These are phyloP conservation scores for Cetonia aurata DNA, from an alignment of 2,888 invertebrate genomes.

Conservation along the genomic window DNA sequence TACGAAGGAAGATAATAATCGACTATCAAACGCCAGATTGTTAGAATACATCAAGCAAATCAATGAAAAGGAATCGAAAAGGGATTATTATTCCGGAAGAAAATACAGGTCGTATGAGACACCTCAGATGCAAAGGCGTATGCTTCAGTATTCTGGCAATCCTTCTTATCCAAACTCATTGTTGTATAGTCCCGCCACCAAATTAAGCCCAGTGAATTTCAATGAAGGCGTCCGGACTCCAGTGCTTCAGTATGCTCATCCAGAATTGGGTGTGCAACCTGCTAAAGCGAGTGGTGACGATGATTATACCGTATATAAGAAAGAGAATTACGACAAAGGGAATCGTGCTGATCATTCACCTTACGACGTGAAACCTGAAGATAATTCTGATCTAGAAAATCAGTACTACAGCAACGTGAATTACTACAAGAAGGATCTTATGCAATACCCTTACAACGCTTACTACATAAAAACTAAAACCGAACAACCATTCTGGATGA, in stretches of 20 bases:
- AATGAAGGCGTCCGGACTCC: constrained; percentile 81
- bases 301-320: constrained; percentile 55
- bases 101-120: constrained; percentile 65
- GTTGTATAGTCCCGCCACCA: constrained; percentile 74
- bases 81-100: constrained; percentile 71
- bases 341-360: constrained; percentile 54
- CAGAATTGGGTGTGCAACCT: constrained; percentile 82
- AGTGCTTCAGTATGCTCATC: constrained; percentile 84
- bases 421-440: constrained; percentile 71
- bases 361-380: constrained; percentile 46
- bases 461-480: constrained; percentile 74
- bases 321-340: constrained; percentile 51
- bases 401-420: constrained; percentile 63
- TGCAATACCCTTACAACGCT: constrained; percentile 70
- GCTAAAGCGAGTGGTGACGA: constrained; percentile 72
- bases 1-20: constrained; percentile 74
- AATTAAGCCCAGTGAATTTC: constrained; percentile 71
- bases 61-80: constrained; percentile 74
- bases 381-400: constrained; percentile 56
- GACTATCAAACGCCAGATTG: constrained; percentile 71
- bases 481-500: constrained; percentile 78
- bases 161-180: constrained; percentile 75
- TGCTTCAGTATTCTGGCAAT: constrained; percentile 76
- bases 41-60: constrained; percentile 77
- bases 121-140: constrained; percentile 76